Base-by-base conservation (phyloP, 2,888 invertebrate genomes). In the Caenorhabditis doughertyi region DNA sequence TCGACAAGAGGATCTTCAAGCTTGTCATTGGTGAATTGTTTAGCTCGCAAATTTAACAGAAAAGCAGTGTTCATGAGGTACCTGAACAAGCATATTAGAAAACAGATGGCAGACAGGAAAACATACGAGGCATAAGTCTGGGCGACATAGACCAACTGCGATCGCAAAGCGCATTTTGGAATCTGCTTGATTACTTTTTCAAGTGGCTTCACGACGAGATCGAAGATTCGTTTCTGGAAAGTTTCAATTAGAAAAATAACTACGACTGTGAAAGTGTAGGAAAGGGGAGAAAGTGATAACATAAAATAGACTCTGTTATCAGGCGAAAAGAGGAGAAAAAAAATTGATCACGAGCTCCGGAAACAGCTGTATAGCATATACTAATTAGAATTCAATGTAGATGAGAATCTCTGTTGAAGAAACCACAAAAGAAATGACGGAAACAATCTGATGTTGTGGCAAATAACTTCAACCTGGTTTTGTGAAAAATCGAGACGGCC, bases 61-160 rank as follows among this genome's bases (percentile, higher is more conserved):
- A 96, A 96, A 62, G 94, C 94, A 47, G 97, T 95, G 92, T 97
- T 97, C 25, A 95, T 94, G 88, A 95, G 95, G 92, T 97, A 97
- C 92, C 96, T 96, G 91, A 94, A 94, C 16, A 23, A n/a, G 9
- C 71, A 25, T 4, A 13, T 49, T 27, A 18, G 23, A 44, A 8
- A 23, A 55, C 21, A 35, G 23, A 39, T 32, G 13, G 7, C 16
- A 35, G 32, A 27, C 39, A 71, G 29, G 16, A 51, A 25, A 51
- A 79, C 87, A 55, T 42, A 87, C 87, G 81, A 76, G 11, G 85
- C 83, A 72, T 87, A 87, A 3, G 85, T 85, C 27, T 87, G 84
- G 27, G 83, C 67, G 27, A 83, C 76, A 49, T 86, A 84, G 2
- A 77, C 68, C 51, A 87, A 51, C 56, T 87, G 84, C 13, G 74